Conservation (phyloP, 2,797 vertebrate species). For the Gambusia yucatana region DNA sequence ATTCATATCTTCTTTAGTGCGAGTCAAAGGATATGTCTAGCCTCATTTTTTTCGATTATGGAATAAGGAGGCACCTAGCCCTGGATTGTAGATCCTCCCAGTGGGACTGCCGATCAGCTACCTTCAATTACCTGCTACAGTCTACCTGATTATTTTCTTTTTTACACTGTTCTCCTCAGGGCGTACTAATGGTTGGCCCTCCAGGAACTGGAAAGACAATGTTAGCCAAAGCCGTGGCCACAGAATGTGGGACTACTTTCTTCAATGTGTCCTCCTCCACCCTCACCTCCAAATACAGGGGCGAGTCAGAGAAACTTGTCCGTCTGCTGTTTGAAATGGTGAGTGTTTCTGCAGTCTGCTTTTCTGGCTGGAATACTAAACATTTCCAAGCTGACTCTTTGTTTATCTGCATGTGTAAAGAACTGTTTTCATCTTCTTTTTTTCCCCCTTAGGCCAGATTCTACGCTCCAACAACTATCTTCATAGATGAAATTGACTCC, state of each 20-base stretch:
- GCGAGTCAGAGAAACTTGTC: constrained; percentile 97
- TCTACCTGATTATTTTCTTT: neutral
- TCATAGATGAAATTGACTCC: constrained; percentile 98
- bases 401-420: neutral
- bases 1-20: neutral
- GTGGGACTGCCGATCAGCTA: neutral
- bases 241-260: constrained; percentile 97
- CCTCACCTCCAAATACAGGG: constrained; percentile 94
- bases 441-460: constrained; percentile 86
- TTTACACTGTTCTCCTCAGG: constrained; percentile 72
- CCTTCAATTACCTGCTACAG: neutral
- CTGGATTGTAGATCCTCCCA: neutral
- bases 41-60: neutral
- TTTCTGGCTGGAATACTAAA: neutral
- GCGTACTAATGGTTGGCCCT: constrained; percentile 97
- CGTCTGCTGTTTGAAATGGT: constrained; percentile 99
- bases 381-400: neutral
- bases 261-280: constrained; percentile 98
- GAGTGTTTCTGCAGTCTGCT: constrained; percentile 33
- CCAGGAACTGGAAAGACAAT: constrained; percentile 98
- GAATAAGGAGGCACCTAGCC: neutral
- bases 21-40: no score
- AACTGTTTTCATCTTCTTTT: neutral
- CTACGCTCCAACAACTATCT: constrained; percentile 97
- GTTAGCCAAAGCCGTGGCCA: constrained; percentile 98